Evolutionary conservation across 2,888 invertebrate genomes (phyloP), one percentile per base, ranked within the genome.

Genomic region (Rutpela maculata): DNA sequence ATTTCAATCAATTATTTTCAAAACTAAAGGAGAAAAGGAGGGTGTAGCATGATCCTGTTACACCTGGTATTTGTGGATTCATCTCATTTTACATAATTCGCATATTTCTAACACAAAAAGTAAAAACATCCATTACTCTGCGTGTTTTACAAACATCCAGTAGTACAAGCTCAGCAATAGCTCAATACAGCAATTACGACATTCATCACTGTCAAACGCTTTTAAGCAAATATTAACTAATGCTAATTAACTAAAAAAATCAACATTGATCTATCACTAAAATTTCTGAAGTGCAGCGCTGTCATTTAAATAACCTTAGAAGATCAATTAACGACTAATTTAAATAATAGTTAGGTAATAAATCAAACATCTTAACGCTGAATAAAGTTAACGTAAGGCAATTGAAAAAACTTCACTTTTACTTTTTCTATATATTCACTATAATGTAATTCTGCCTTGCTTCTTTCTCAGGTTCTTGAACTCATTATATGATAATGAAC

Each of bases 401-500:
- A 60, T 63, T 50, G 26, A 19, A 63, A 63, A 62, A 63, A 72
- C 50, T 50, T 43, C 63, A 72, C 72, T 72, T 63, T 72, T 72
- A 72, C 72, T 72, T 72, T 62, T 72, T 72, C 63, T 43, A 12
- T 57, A 26, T 19, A 38, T 55, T 19, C 70, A 35, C n/a, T n/a
- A 26, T 19, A 12, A 60, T 35, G 12, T 26, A 31, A 22, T 10
- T 50, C 62, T 59, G 31, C 70, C 1, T 38, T 18, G 60, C 22
- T 26, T 60, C 43, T 15, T 10, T 11, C 22, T 22, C 12, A 72
- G 72, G 72, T 72, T 72, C 72, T 72, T 72, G 72, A 72, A 72
- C 72, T 72, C 72, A 72, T 72, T 72, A 72, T 31, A 59, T 59
- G 72, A 35, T 72, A 72, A 72, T 72, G 72, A 72, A 72, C 72